Base-by-base conservation (phyloP, 1,140 invertebrate species). In the Zeugodacus cucurbitae region DNA sequence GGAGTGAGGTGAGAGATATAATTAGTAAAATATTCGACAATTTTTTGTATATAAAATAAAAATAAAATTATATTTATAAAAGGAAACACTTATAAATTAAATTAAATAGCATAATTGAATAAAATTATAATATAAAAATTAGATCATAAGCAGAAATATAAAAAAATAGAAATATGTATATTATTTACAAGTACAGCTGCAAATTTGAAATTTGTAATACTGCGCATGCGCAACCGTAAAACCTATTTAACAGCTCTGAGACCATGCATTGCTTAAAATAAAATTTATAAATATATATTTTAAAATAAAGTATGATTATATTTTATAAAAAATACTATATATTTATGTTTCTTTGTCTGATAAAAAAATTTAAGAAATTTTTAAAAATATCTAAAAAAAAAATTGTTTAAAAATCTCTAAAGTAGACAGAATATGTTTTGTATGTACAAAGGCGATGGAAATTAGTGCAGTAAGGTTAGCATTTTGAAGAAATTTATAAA, bases 1-100 rank as follows among this genome's bases (percentile, higher is more conserved):
- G 90, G 34, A 94, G 94, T 87, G 93, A n/a, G 86, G 44, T 26
- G 8, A 88, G 48, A 64, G 58, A n/a, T 70, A n/a, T 1, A 70
- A 26, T 54, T 82, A 62, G 93, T 89, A 95, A 41, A 94, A 88
- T 64, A 44, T 29, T 54, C 20, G 1, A 37, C 48, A 34, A 58
- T 37, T 58, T 37, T 20, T 37, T 64, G 54, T 37, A 20, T 34
- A 62, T 41, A 32, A 22, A 44, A 58, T 37, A 78, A 32, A 29
- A 26, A n/a, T 4, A 8, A 62, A 26, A n/a, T 62, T 8, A 62
- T 62, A 54, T 54, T 20, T 20, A 14, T 20, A 54, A 54, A 54
- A 54, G 11, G 48, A 54, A 54, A 22, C 58, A 8, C 0, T 26
- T 26, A 26, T n/a, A 26, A 10, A 10, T 62, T 26, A 62, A 26